Evolutionary conservation across 2,797 vertebrate species (phyloP).

Genomic region (Pseudochirops cupreus): DNA sequence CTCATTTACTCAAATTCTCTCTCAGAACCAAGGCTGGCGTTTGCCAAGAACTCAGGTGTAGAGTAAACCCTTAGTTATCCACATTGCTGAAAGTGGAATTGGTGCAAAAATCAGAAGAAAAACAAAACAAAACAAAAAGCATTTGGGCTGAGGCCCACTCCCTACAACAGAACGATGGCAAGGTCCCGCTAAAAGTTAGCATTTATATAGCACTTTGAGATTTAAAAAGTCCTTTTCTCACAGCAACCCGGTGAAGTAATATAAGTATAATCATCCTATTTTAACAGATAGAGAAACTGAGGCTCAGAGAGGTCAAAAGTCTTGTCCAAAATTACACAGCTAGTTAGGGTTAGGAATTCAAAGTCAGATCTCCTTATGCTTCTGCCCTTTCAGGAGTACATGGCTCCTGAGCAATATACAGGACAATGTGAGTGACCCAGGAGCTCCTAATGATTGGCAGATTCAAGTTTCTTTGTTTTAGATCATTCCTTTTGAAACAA

Average conservation of each 20-base stretch:
- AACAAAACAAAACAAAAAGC: background rate
- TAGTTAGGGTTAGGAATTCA: background rate
- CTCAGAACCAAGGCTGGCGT: background rate
- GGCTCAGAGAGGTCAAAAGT: background rate
- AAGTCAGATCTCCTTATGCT: background rate
- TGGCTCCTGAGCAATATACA: background rate
- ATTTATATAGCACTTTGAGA: background rate
- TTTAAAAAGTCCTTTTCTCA: background rate
- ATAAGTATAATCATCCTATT: no score
- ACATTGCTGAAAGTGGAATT: background rate
- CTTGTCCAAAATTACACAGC: background rate
- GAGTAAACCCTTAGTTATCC: background rate
- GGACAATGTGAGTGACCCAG: background rate
- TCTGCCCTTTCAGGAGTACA: background rate
- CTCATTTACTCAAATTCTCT: background rate
- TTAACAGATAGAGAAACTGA: background rate
- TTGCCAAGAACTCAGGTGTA: background rate
- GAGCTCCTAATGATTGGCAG: background rate
- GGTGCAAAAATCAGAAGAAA: background rate
- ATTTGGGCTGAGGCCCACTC: background rate
- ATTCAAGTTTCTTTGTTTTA: background rate
- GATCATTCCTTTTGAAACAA: constrained; percentile 27
- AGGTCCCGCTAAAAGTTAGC: background rate
- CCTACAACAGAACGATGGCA: background rate
- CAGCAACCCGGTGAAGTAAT: background rate